Percentiles rank a stretch among this genome's conserved stretches.
These are phyloP conservation scores for Podiceps cristatus DNA, from an alignment of 2,113 vertebrate genomes.

Conservation along the genomic window DNA sequence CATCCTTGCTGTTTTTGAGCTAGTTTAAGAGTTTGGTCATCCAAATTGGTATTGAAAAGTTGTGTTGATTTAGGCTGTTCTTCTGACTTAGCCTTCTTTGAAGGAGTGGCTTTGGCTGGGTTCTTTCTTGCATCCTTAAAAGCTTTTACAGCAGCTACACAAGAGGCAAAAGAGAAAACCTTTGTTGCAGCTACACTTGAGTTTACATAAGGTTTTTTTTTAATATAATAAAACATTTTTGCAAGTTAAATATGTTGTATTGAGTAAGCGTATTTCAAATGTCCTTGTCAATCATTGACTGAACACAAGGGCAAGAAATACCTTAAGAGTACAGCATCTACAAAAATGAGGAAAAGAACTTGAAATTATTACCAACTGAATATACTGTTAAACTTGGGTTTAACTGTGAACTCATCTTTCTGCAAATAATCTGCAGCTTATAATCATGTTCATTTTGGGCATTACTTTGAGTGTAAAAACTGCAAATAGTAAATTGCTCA, in stretches of 20 bases:
- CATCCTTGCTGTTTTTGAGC: background rate
- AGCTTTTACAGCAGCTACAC: conserved; percentile 83
- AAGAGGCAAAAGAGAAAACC: background rate
- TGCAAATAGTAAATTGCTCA: background rate
- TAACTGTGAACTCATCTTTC: background rate
- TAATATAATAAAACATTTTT: background rate
- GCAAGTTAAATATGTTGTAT: background rate
- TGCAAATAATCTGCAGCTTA: background rate
- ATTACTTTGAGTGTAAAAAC: background rate
- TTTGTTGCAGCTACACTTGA: background rate
- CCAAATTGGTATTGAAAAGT: background rate
- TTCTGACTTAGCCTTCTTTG: conserved; percentile 38
- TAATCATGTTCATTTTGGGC: background rate
- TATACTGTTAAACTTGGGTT: background rate
- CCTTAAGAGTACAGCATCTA: background rate
- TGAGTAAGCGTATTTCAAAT: background rate
- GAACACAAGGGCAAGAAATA: background rate
- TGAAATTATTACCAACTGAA: background rate
- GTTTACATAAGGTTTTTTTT: background rate
- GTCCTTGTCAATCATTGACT: background rate
- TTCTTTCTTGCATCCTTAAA: conserved; percentile 88
- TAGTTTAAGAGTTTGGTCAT: background rate
- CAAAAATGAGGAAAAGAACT: background rate
- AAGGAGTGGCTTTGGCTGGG: conserved; percentile 10
- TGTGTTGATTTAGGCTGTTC: background rate